Base-by-base conservation (phyloP, 2,888 invertebrate genomes). In the Cinara cedri region DNA sequence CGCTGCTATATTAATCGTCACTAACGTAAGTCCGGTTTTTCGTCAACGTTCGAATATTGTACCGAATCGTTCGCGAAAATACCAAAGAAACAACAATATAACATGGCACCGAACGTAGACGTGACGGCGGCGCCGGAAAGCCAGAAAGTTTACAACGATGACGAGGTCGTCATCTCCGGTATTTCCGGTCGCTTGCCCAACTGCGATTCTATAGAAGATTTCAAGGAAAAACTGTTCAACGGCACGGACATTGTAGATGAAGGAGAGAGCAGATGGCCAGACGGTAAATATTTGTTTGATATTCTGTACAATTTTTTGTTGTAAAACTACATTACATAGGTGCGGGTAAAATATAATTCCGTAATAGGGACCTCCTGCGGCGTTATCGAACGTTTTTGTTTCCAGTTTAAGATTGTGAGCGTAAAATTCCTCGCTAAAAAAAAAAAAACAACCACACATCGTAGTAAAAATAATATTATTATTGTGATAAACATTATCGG, bases 211-310 rank as follows among this genome's bases (percentile, higher is more conserved):
- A 92, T 98, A 85, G 94, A 94, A 83, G 97, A 98, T 87, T 97
- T 98, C 87, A 93, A 92, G 84, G 89, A 92, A 84, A 92, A 97
- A 86, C 90, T 98, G 81, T 93, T 96, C 86, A 92, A 92, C 82
- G 95, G 95, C 34, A 66, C 75, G 8, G 97, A 98, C 86, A 91
- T 98, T 88, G 92, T 98, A 82, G 96, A 95, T 51, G 96, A 93
- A 83, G 95, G 96, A 85, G 92, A 92, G 83, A 88, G 94, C 83
- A 89, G 97, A 85, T 97, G 96, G 96, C 90, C 92, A 3, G 88
- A 91, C 82, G 92, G 89, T 89, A 85, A 84, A 83, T 83, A n/a
- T 34, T 34, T 34, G 6, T 16, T 44, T n/a, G n/a, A n/a, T n/a
- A n/a, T n/a, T n/a, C n/a, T n/a, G n/a, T n/a, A n/a, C n/a, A n/a